phyloP scores from a whole-genome alignment of 2,797 vertebrate species.

The Sebastes trivittatus region DNA sequence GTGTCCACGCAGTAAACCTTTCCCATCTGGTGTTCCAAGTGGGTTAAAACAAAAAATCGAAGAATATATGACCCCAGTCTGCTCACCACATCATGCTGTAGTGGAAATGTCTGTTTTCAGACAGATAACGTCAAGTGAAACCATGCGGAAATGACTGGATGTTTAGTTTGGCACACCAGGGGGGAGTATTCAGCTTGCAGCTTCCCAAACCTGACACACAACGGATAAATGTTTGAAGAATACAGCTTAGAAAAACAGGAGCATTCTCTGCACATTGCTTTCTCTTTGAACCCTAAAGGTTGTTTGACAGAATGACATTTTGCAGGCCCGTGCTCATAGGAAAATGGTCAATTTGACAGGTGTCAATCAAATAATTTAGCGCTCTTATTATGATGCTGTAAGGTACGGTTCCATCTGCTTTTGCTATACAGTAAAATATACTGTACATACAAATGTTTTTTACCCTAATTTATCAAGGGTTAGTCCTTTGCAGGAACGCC shows the following conservation, averaged over 20 bases:
- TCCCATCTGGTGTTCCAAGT: not conserved
- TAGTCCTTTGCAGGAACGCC: not conserved
- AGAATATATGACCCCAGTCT: not conserved
- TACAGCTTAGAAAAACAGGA: constrained; percentile 27
- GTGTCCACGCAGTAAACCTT: not conserved
- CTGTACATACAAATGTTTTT: not conserved
- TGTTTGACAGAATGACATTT: not conserved
- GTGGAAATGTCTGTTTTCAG: constrained; percentile 66
- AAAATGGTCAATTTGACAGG: not conserved
- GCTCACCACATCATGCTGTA: not conserved
- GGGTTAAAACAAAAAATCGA: not conserved
- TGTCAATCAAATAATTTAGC: not conserved
- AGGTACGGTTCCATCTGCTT: not conserved
- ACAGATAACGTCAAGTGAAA: constrained; percentile 51
- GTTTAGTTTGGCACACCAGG: constrained; percentile 52
- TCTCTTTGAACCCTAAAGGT: not conserved
- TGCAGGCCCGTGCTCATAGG: not conserved
- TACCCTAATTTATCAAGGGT: not conserved
- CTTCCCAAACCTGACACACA: constrained; percentile 18
- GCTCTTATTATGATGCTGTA: not conserved
- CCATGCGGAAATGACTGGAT: constrained; percentile 44
- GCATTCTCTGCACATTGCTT: not conserved
- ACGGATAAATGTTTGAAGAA: not conserved
- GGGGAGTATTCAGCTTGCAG: not conserved
- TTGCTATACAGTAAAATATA: not conserved